Evolutionary conservation across 1,140 invertebrate genomes (phyloP).

Genomic region (Cephus cinctus): DNA sequence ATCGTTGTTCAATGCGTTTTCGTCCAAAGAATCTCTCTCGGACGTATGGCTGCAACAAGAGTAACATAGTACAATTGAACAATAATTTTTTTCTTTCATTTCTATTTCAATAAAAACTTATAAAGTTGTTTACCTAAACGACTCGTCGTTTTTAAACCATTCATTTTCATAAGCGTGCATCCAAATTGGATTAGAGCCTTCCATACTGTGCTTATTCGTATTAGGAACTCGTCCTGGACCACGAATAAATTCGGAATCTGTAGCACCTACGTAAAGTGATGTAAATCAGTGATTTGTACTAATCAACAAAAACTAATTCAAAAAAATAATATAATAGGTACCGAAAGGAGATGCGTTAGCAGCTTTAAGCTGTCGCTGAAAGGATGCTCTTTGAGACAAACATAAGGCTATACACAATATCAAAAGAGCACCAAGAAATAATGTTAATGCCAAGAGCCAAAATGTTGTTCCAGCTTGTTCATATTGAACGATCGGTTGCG

Average conservation of each 20-base stretch:
- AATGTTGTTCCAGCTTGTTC: slow-evolving; percentile 57
- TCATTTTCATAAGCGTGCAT: slow-evolving; percentile 92
- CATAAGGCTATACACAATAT: slow-evolving; percentile 78
- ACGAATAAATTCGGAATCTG: slow-evolving; percentile 73
- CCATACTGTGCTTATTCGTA: slow-evolving; percentile 90
- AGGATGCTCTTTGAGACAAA: slow-evolving; percentile 78
- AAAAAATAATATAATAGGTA: slow-evolving; percentile 53
- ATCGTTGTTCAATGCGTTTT: slow-evolving; percentile 75
- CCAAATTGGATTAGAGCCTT: slow-evolving; percentile 95
- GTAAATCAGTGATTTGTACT: slow-evolving; percentile 2
- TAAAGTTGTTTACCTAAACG: slow-evolving; percentile 61
- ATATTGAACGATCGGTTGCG: slow-evolving; percentile 61
- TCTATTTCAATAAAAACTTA: slow-evolving; percentile 21
- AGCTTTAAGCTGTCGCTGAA: slow-evolving; percentile 85
- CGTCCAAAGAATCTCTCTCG: slow-evolving; percentile 83
- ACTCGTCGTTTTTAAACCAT: slow-evolving; percentile 88
- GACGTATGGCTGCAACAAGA: slow-evolving; percentile 65
- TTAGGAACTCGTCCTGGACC: slow-evolving; percentile 80
- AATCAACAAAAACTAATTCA: slow-evolving; percentile 6
- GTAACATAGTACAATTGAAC: not conserved
- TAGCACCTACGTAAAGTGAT: slow-evolving; percentile 47
- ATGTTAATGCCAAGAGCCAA: slow-evolving; percentile 78
- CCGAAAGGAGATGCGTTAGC: slow-evolving; percentile 91
- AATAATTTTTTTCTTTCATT: no score
- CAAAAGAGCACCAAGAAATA: slow-evolving; percentile 76